Evolutionary conservation across 1,140 invertebrate species (phyloP), one percentile per base, ranked within the genome.

Genomic region (Mesaphorura yosii): DNA sequence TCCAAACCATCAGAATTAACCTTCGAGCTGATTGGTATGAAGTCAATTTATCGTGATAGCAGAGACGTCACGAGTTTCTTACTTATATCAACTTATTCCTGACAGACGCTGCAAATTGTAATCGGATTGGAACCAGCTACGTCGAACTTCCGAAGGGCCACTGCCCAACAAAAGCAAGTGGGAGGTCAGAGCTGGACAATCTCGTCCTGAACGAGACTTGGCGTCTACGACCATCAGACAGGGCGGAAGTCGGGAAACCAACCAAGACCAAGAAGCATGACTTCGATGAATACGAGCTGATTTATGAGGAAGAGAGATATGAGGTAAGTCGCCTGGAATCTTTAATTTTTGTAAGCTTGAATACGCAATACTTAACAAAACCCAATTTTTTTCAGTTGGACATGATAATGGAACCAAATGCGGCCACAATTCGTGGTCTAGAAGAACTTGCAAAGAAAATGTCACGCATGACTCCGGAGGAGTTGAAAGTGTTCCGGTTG

Each of bases 231-330:
- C 94, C 95, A 0, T 92, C 92, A n/a, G n/a, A n/a, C 0, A 98
- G 93, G 93, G 95, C 91, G 4, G 95, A 98, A 69, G 94, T 98
- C 65, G 94, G 91, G 6, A 94, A 92, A 0, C 97, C 96, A 73
- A 91, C 96, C 2, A 94, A 88, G 38, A 94, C 90, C 1, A 78
- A 91, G 19, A 98, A 98, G 76, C 97, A 91, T 0, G 88, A 93
- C 66, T 98, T 88, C 65, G 95, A 98, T 69, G 95, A 98, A 69
- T 92, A 88, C 64, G 96, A 98, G 61, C 98, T 96, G 69, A 78
- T 89, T 45, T 96, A 89, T 70, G 92, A 97, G 69, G 92, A 96
- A 71, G 92, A 97, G 69, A 70, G 89, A 60, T 93, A 86, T 75
- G 86, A 85, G 76, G 76, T 98, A n/a, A n/a, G n/a, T n/a, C n/a